A percentile compares a stretch with the other conserved stretches of the same genome.
Evolutionary conservation across 2,888 invertebrate species (phyloP).

Genomic region (Cephus pygmeus): DNA sequence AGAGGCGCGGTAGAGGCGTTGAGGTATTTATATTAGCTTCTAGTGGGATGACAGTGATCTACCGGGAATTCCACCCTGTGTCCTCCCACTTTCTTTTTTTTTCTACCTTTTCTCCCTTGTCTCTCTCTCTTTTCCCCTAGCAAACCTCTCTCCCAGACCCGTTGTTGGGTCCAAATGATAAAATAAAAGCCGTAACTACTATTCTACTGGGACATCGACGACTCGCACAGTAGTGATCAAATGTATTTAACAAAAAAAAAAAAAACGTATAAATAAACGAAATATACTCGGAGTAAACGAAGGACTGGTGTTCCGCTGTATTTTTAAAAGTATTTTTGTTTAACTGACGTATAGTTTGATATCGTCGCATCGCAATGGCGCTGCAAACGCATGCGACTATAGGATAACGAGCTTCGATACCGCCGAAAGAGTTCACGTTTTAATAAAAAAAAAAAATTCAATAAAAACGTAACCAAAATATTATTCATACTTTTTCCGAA

Average conservation of each 20-base stretch:
- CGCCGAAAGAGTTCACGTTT: not conserved
- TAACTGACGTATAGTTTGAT: constrained; percentile 34
- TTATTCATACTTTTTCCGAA: constrained; percentile 27
- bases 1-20: constrained; percentile 39
- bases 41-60: constrained; percentile 64
- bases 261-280: not conserved
- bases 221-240: not conserved
- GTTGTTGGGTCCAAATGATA: too few relatives aligned
- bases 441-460: constrained; percentile 40
- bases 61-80: constrained; percentile 57
- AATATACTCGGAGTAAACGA: not conserved
- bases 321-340: constrained; percentile 10
- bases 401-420: not conserved
- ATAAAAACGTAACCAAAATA: constrained; percentile 47
- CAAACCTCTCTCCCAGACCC: not conserved
- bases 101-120: constrained; percentile 30
- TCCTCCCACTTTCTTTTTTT: constrained; percentile 33
- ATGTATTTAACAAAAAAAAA: not conserved
- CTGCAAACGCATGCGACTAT: constrained; percentile 21
- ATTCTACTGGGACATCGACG: not conserved
- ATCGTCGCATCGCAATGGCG: constrained; percentile 21
- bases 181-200: not conserved
- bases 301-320: not conserved
- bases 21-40: constrained; percentile 65
- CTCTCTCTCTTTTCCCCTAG: not conserved